Conservation (phyloP, 1,140 invertebrate genomes). For the Zaprionus ghesquierei region DNA sequence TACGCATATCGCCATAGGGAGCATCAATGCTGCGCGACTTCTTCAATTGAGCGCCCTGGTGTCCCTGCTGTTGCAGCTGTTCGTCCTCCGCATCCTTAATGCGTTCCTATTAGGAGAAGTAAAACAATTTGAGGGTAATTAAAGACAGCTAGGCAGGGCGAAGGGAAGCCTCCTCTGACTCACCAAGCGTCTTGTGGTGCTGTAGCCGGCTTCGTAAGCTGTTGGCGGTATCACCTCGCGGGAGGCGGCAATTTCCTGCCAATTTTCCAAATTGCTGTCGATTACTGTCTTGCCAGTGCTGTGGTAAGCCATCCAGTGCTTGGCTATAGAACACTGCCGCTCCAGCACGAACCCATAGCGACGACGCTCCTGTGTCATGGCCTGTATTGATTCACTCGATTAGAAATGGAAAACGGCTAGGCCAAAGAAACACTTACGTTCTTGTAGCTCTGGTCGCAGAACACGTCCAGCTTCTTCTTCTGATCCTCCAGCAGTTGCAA, state of each 20-base stretch:
- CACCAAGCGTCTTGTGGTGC: constrained; percentile 70
- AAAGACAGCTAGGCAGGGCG: neutral
- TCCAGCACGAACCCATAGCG: constrained; percentile 97
- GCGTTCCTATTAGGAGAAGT: no score
- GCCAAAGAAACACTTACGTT: constrained; percentile 87
- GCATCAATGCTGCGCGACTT: constrained; percentile 95
- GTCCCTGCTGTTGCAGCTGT: constrained; percentile 42
- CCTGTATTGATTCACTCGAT: constrained; percentile 84
- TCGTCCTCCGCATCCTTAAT: constrained; percentile 84
- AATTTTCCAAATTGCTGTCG: constrained; percentile 92
- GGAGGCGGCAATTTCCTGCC: constrained; percentile 93
- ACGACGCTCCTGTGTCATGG: constrained; percentile 95
- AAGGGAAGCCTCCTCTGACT: constrained; percentile 37
- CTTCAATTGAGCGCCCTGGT: constrained; percentile 88
- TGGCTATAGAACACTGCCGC: constrained; percentile 94
- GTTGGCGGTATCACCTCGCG: constrained; percentile 88
- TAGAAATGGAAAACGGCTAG: constrained; percentile 6
- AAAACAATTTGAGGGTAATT: no score
- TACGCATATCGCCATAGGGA: constrained; percentile 91
- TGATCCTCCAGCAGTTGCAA: constrained; percentile 95
- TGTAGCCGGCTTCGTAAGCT: constrained; percentile 67
- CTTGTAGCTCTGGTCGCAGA: constrained; percentile 95
- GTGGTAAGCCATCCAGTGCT: constrained; percentile 95
- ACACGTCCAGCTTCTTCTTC: constrained; percentile 93
- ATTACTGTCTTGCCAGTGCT: constrained; percentile 89